These are phyloP conservation scores for Peromyscus nudipes DNA, from an alignment of 2,797 vertebrate genomes.

Conservation along the genomic window DNA sequence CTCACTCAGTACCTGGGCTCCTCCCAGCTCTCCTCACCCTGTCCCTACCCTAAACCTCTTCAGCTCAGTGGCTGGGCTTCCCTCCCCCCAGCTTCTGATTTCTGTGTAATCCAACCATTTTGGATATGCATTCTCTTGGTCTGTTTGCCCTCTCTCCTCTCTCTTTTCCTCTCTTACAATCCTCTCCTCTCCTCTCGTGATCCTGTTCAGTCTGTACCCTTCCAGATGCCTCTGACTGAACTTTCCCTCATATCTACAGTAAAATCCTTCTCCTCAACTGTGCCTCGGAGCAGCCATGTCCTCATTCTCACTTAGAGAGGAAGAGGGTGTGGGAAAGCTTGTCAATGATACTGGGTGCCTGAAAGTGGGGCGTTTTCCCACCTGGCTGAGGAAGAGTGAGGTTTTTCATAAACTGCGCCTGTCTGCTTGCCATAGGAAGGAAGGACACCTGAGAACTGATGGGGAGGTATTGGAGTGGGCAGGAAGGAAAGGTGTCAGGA, in stretches of 20 bases:
- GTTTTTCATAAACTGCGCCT: not conserved
- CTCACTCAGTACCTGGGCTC: not conserved
- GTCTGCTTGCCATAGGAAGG: not conserved
- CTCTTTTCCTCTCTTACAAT: not conserved
- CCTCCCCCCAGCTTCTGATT: not conserved
- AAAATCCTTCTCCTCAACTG: not conserved
- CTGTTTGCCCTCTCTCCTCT: not conserved
- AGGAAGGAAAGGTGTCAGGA: not conserved
- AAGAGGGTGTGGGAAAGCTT: not conserved
- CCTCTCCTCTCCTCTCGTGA: not conserved
- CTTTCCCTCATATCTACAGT: not conserved
- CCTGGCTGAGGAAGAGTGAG: not conserved
- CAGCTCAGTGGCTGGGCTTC: not conserved
- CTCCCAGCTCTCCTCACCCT: not conserved
- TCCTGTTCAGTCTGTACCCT: not conserved
- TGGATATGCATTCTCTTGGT: not conserved
- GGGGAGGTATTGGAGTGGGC: not conserved
- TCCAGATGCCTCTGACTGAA: not conserved
- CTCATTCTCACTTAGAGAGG: not conserved
- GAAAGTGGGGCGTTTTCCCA: not conserved
- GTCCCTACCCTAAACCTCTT: not conserved
- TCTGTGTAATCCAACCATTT: no score
- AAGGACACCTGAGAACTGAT: not conserved
- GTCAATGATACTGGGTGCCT: not conserved
- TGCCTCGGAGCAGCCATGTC: no score